phyloP scores from a whole-genome alignment of 2,113 vertebrate species.

The Sterrhoptilus dennistouni region DNA sequence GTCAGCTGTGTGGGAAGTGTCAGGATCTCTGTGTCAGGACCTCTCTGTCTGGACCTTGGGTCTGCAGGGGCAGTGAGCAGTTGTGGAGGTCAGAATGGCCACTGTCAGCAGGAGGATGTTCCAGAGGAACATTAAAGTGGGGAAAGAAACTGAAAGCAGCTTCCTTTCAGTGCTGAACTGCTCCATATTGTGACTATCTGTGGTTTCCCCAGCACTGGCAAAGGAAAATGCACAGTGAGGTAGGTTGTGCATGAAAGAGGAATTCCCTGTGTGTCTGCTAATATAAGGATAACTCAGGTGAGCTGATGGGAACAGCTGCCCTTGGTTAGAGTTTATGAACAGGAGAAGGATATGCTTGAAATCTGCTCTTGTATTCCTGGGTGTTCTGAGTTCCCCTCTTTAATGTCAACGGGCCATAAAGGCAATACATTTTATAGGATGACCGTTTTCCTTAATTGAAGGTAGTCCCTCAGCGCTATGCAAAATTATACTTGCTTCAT shows the following conservation, averaged over 20 bases:
- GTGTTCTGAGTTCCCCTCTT: not conserved
- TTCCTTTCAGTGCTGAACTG: not conserved
- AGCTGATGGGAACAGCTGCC: not conserved
- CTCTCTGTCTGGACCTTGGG: not conserved
- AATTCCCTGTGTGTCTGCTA: not conserved
- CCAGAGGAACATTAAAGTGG: not conserved
- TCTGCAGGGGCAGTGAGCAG: not conserved
- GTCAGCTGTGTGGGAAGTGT: not conserved
- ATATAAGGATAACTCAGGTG: not conserved
- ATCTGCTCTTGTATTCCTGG: not conserved
- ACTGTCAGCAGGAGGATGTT: not conserved
- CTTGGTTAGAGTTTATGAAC: not conserved
- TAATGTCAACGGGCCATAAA: not conserved
- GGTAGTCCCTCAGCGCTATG: not conserved
- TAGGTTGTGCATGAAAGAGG: not conserved
- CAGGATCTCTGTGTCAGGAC: not conserved
- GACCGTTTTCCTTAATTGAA: slow-evolving; percentile 15
- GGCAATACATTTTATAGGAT: not conserved
- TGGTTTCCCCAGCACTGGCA: not conserved
- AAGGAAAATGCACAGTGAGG: not conserved
- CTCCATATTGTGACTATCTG: not conserved
- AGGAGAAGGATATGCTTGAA: not conserved
- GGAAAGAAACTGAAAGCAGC: not conserved
- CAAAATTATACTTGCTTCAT: not conserved
- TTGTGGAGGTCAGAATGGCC: not conserved